Percentiles rank a stretch among this genome's conserved stretches.
Evolutionary conservation across 2,113 vertebrate genomes (phyloP).

Genomic region (Boulengeromyrus knoepffleri): DNA sequence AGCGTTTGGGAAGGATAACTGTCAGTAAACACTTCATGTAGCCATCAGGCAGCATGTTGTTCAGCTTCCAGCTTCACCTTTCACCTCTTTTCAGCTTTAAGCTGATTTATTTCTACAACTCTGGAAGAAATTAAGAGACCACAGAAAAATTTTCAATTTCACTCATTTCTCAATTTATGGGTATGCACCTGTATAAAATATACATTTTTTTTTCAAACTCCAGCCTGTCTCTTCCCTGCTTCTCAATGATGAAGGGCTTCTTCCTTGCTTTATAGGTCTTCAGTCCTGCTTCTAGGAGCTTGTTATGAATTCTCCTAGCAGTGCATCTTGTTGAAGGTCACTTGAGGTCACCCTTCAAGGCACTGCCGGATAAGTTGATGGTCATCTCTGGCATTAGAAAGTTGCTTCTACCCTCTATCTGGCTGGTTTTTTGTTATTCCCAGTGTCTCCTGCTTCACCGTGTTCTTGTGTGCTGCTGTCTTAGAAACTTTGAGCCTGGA

Average conservation of each 20-base stretch:
- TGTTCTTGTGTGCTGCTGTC: background rate
- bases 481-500: too few species aligned
- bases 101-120: background rate
- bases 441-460: background rate
- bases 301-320: background rate
- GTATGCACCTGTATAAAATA: background rate
- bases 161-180: background rate
- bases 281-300: background rate
- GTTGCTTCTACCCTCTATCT: background rate
- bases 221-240: background rate
- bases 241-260: background rate
- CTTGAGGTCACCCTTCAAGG: background rate
- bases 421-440: background rate
- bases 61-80: background rate
- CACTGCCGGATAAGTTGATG: background rate
- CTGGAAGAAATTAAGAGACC: background rate
- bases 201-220: background rate
- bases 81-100: background rate
- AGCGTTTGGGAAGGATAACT: background rate
- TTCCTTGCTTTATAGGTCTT: background rate
- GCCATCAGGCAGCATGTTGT: background rate
- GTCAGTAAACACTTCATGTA: background rate
- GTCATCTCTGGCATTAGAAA: background rate
- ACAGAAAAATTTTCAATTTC: background rate
- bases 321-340: background rate